Conservation (phyloP, 2,113 vertebrate genomes). For the Chionis minor region DNA sequence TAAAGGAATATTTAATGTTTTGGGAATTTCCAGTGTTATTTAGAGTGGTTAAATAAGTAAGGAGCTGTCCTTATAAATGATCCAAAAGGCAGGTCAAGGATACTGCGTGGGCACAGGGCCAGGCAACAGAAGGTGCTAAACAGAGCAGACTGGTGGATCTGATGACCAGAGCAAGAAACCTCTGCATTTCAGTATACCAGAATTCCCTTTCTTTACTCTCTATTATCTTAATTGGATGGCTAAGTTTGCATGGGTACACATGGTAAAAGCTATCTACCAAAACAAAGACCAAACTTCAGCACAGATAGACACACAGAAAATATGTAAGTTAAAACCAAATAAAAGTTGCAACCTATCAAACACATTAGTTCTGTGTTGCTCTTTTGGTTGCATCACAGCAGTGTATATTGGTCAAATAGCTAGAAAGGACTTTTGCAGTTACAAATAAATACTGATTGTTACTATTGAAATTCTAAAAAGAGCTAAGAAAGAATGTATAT, state of each 20-base stretch:
- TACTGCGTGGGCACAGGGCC: not conserved
- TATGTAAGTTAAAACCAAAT: not conserved
- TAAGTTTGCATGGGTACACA: not conserved
- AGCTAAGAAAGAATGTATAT: not conserved
- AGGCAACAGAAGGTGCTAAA: conserved; percentile 52
- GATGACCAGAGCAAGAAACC: not conserved
- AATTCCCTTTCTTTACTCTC: not conserved
- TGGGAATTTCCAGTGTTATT: not conserved
- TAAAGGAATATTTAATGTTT: not conserved
- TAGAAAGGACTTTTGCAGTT: not conserved
- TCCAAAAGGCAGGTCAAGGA: conserved; percentile 49
- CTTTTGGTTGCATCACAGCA: not conserved
- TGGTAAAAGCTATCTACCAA: not conserved
- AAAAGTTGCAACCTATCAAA: not conserved
- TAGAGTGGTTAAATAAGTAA: not conserved
- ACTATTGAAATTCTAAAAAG: not conserved
- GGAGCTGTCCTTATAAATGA: not conserved
- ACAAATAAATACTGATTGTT: not conserved
- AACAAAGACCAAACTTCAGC: not conserved
- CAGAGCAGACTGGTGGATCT: not conserved
- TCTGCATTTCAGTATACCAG: not conserved
- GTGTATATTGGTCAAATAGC: not conserved
- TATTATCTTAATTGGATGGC: not conserved
- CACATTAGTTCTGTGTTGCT: not conserved
- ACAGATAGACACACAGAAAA: not conserved